Percentiles rank a stretch among this genome's conserved stretches.
phyloP scores from a whole-genome alignment of 2,797 vertebrate species.

The Streptopelia turtur region DNA sequence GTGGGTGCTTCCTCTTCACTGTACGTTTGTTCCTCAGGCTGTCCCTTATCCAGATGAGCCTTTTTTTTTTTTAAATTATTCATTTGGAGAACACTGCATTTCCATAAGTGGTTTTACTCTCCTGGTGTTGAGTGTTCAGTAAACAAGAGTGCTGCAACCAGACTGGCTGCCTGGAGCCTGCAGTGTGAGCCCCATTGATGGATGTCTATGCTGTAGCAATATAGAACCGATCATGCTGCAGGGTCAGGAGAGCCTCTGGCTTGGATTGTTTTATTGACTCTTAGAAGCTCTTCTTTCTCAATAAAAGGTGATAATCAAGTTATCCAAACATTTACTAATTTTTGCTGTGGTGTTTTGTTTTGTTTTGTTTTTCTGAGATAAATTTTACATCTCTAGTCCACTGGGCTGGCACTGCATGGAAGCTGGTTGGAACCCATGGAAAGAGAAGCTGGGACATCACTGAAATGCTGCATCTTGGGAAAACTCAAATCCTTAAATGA shows the following conservation, averaged over 20 bases:
- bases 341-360: background rate
- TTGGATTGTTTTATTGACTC: background rate
- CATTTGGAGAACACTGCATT: background rate
- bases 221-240: accelerated
- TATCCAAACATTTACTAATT: background rate
- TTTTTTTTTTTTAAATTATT: background rate
- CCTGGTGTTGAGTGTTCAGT: background rate
- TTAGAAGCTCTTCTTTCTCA: background rate
- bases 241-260: background rate
- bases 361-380: background rate
- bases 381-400: background rate
- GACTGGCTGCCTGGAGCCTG: background rate
- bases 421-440: background rate
- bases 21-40: background rate
- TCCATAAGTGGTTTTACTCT: background rate
- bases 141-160: background rate
- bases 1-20: background rate
- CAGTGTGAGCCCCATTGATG: background rate
- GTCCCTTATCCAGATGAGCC: background rate
- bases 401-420: background rate
- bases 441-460: background rate
- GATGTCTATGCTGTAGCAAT: background rate
- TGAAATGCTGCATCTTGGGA: background rate
- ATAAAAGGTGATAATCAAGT: background rate
- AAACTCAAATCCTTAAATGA: background rate